Percentiles rank a stretch among this genome's conserved stretches.
phyloP scores from a whole-genome alignment of 2,888 invertebrate genomes.

The Augiades crinisus region DNA sequence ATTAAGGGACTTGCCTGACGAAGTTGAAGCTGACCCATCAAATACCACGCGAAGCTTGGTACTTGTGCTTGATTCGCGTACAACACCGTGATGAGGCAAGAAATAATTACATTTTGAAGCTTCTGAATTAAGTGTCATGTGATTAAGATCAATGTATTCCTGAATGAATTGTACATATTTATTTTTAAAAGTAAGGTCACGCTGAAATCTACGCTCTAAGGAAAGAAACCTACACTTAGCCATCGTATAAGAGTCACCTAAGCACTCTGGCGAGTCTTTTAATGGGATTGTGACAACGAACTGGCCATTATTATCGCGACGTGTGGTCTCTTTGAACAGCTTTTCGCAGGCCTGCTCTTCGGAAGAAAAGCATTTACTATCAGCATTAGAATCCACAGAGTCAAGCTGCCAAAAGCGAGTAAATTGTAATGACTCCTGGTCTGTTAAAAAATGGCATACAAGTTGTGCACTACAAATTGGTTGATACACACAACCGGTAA shows the following conservation, averaged over 20 bases:
- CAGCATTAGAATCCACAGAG: neutral
- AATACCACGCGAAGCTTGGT: constrained; percentile 5
- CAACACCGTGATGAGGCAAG: constrained; percentile 3
- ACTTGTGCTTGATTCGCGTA: constrained; percentile 2
- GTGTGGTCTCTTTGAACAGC: neutral
- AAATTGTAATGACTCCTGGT: neutral
- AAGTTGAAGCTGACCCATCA: constrained; percentile 1
- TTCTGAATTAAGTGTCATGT: neutral
- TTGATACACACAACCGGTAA: constrained; percentile 1
- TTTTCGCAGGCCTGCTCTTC: constrained; percentile 11
- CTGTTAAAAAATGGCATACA: neutral
- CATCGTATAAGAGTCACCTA: constrained; percentile 11
- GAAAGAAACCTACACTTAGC: constrained; percentile 6
- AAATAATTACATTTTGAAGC: constrained; percentile 1
- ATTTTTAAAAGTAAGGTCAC: constrained; percentile 5
- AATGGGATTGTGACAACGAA: constrained; percentile 11
- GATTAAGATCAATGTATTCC: constrained; percentile 3
- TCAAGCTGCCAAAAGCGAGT: constrained; percentile 2
- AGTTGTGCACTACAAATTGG: neutral
- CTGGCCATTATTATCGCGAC: constrained; percentile 1
- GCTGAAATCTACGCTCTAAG: constrained; percentile 1
- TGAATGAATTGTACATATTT: neutral
- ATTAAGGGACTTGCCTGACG: constrained; percentile 3
- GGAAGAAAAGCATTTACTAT: neutral
- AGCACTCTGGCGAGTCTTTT: constrained; percentile 11